Base-by-base conservation (phyloP, 2,797 vertebrate species). In the Chelidonichthys spinosus region DNA sequence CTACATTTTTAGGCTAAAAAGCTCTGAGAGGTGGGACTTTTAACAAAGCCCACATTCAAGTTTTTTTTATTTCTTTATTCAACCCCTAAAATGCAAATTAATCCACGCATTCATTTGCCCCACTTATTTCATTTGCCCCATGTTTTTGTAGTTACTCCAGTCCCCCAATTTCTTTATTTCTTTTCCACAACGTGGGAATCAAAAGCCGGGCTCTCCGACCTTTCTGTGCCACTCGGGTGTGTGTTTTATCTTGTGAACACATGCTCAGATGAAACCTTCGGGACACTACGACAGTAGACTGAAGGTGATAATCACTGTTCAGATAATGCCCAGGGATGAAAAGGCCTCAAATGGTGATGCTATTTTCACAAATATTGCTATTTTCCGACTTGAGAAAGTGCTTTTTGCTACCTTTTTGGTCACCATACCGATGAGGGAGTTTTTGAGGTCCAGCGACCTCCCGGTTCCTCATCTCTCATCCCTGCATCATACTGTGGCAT, bases 131-230 rank as follows among this genome's bases (percentile, higher is more conserved):
- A 79, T 85, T 74, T 72, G 36, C 79, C 59, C 81, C 63, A 69
- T 84, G 25, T 83, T 78, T 77, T 85, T 91, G 47, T 85, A 76
- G 84, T 80, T 81, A 69, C 64, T 74, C n/a, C 71, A 84, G 74
- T 49, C 61, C 69, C 25, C 79, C 65, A 67, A 71, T 77, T 79
- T 81, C 81, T 87, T 87, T 78, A 70, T 81, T 91, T 88, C 69
- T 79, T 90, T 90, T 89, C 47, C 77, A 86, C 85, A 83, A 86
- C 82, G 89, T 92, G 91, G 87, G 86, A 91, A 92, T 87, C 88
- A 91, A 94, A 93, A 95, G 95, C 93, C 92, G 92, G 93, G 93
- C 94, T 95, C 95, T 95, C 94, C 94, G 94, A 95, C 94, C 94
- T 96, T 95, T 95, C 95, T 95, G 87, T 93, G 92, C 93, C 92